Evolutionary conservation across 2,888 invertebrate genomes (phyloP).

Genomic region (Netelia fuscicornis): DNA sequence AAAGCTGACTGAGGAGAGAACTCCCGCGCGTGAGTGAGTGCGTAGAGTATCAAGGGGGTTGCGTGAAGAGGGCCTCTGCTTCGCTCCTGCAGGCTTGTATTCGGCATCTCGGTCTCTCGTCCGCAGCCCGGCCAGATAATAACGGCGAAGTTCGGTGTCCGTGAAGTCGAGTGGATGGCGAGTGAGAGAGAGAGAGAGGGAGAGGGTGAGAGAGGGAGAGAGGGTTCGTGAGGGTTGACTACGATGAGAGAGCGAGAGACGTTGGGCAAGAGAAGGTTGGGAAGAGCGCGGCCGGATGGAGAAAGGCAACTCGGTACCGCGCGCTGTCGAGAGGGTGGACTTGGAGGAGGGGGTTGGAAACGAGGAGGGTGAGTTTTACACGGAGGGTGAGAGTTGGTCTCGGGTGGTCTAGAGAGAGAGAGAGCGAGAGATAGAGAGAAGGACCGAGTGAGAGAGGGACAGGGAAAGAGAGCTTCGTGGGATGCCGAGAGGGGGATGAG

Average conservation of each 20-base stretch:
- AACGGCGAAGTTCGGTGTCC: conserved; percentile 84
- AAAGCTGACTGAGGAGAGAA: conserved; percentile 51
- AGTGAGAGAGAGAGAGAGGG: conserved; percentile 53
- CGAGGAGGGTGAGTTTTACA: conserved; percentile 26
- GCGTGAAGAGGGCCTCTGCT: conserved; percentile 59
- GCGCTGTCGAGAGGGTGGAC: conserved; percentile 62
- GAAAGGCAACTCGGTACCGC: conserved; percentile 68
- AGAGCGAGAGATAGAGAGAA: conserved; percentile 59
- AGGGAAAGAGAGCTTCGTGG: conserved; percentile 78
- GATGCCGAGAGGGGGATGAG: conserved; percentile 70
- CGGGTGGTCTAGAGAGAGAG: conserved; percentile 69
- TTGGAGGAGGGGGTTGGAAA: conserved; percentile 76
- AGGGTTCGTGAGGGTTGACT: conserved; percentile 47
- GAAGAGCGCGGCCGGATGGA: conserved; percentile 67
- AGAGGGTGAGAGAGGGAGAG: conserved; percentile 28
- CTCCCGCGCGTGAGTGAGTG: conserved; percentile 62
- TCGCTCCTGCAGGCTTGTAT: conserved; percentile 39
- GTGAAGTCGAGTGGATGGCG: conserved; percentile 81
- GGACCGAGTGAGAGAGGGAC: background rate
- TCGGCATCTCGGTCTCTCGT: conserved; percentile 72
- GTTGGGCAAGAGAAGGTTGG: conserved; percentile 21
- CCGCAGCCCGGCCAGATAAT: conserved; percentile 80
- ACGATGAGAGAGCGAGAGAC: conserved; percentile 54
- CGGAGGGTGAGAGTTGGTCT: conserved; percentile 63
- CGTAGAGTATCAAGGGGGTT: conserved; percentile 39